A percentile compares a stretch with the other conserved stretches of the same genome.
Conservation (phyloP, 2,797 vertebrate genomes). For the Malurus leucopterus region DNA sequence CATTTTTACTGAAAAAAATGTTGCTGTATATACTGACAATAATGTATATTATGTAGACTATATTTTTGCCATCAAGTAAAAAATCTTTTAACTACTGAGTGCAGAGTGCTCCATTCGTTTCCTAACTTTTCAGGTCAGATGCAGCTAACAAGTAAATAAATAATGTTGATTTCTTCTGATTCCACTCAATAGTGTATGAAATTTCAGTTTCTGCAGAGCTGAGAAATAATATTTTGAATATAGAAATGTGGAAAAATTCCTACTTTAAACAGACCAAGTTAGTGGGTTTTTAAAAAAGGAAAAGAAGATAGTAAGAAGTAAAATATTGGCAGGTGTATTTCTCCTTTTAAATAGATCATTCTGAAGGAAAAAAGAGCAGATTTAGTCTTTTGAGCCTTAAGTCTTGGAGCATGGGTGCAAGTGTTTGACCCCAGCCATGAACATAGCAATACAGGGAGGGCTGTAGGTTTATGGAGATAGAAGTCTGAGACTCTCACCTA, state of each 20-base stretch:
- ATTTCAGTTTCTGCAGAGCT: background rate
- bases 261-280: background rate
- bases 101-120: background rate
- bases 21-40: background rate
- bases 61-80: background rate
- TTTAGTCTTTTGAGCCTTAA: background rate
- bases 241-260: background rate
- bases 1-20: background rate
- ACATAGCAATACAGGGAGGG: background rate
- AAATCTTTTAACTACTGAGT: background rate
- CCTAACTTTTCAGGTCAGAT: background rate
- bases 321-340: background rate
- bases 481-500: background rate
- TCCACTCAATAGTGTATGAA: background rate
- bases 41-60: background rate
- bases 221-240: background rate
- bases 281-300: background rate
- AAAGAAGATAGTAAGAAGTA: background rate
- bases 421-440: rapidly evolving
- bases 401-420: background rate
- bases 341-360: background rate
- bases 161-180: background rate
- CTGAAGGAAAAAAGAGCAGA: background rate
- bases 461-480: background rate
- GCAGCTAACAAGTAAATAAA: background rate